Base-by-base conservation (phyloP, 2,113 vertebrate species). In the Oxygymnocypris stewartii region DNA sequence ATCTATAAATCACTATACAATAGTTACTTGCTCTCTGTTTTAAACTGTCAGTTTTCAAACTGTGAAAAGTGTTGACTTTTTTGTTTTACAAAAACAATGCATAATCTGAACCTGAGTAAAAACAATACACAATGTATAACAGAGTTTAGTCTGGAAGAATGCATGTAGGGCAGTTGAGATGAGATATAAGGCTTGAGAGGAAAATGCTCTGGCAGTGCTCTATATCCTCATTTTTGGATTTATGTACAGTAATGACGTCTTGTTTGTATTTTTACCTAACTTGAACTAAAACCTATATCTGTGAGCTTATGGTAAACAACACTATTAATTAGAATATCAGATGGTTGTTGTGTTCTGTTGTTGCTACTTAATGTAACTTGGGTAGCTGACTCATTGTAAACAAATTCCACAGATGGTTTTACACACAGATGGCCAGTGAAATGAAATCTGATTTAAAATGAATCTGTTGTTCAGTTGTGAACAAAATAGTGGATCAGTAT, bases 51-150 rank as follows among this genome's bases (percentile, higher is more conserved):
- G 73, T 49, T 76, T 49, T 76, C 1, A 49, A 44, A 76, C 74
- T 49, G 42, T 14, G 23, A 44, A 47, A 44, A 49, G 42, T 76
- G 40, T 57, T 57, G 16, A 47, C 23, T n/a, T 14, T 76, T 47
- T 76, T 28, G 42, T 76, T 76, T 76, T 44, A 47, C 73, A 75
- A 76, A 61, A 61, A 61, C 57, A 61, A 61, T 4, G 20, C 57
- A 0, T 57, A 20, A 57, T 59, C 8, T 59, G 18, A 59, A 23
- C 18, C 54, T 0, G 54, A 47, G 73, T 47, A 76, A 44, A 44
- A 92, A 93, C 44, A 90, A 57, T 92, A 92, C 92, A 93, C 92
- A 90, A 2, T 44, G 83, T 90, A 90, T 88, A 90, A 67, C n/a
- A 71, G 23, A 49, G 20, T 74, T 42, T 44, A 18, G 71, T 75